Base-by-base conservation (phyloP, 37 sponge, comb jelly and placozoan species). In the Beroe ovata region DNA sequence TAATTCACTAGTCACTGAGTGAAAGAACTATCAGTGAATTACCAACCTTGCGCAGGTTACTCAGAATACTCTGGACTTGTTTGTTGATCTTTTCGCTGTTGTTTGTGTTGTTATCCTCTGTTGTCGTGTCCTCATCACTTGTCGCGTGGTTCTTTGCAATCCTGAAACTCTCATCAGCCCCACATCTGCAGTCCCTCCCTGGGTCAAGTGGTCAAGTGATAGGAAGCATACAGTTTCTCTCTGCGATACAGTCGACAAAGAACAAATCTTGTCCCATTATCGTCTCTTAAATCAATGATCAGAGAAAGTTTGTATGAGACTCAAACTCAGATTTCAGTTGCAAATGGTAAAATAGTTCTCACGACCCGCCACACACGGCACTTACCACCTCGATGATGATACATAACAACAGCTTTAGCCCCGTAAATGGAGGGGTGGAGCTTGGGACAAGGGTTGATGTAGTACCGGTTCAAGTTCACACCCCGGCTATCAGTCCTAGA, bases 371-470 rank as follows among this genome's bases (percentile, higher is more conserved):
- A n/a, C n/a, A n/a, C n/a, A n/a, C n/a, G n/a, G n/a, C n/a, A 35
- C 0, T 60, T 60, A 39, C 92, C 88, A 61, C 59, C 81, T 11
- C 40, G 22, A 88, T 97, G 95, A 64, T 95, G 90, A 59, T 97
- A 89, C 42, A 95, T 42, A 8, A 97, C 88, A 20, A 97, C 38
- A n/a, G 54, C 60, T 21, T 92, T 88, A 19, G 91, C 92, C 0
- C 94, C 98, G 91, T 66, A 94, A 14, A 97, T 92, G 19, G 96
- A 94, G 0, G 98, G 98, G 32, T 97, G 96, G 0, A 94, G 92
- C 0, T 77, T 72, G 8, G 58, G 89, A 69, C 92, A 71, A 2
- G 98, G 98, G 28, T 95, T 60, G n/a, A 92, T 71, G 89, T 97
- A 97, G 71, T 91, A 84, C 40, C 98, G 90, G 89, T 97, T 97